Conservation (phyloP, 1,140 invertebrate genomes). For the Leucophenga varia region DNA sequence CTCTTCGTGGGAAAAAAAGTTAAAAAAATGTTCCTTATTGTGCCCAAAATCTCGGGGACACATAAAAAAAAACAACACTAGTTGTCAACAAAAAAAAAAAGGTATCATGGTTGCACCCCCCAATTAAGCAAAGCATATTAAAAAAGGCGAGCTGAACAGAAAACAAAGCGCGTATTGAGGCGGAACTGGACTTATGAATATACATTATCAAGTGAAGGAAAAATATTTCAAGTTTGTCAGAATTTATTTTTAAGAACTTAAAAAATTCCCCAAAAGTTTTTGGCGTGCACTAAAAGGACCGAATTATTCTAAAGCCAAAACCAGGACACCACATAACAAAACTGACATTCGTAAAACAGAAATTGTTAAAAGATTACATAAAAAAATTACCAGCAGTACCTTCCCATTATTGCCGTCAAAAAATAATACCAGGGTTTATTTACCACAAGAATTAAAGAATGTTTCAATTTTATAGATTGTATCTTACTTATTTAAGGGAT, state of each 20-base stretch:
- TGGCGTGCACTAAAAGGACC: too few species aligned
- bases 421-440: conserved; percentile 8
- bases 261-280: background rate
- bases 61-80: conserved; percentile 3
- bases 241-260: too few species aligned
- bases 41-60: background rate
- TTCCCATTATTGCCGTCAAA: conserved; percentile 10
- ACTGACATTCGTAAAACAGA: too few species aligned
- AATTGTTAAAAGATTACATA: conserved; percentile 4
- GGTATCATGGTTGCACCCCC: background rate
- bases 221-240: too few species aligned
- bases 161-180: too few species aligned
- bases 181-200: too few species aligned
- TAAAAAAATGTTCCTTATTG: background rate
- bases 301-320: background rate
- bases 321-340: conserved; percentile 1
- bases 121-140: background rate
- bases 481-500: conserved; percentile 6
- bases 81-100: conserved; percentile 4
- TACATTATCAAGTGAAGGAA: too few species aligned
- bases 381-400: conserved; percentile 10
- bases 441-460: conserved; percentile 9
- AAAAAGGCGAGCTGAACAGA: too few species aligned
- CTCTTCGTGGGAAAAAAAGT: conserved; percentile 4
- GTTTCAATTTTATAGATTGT: conserved; percentile 1